Base-by-base conservation (phyloP, 1,140 invertebrate genomes). In the Drosophila carrolli region DNA sequence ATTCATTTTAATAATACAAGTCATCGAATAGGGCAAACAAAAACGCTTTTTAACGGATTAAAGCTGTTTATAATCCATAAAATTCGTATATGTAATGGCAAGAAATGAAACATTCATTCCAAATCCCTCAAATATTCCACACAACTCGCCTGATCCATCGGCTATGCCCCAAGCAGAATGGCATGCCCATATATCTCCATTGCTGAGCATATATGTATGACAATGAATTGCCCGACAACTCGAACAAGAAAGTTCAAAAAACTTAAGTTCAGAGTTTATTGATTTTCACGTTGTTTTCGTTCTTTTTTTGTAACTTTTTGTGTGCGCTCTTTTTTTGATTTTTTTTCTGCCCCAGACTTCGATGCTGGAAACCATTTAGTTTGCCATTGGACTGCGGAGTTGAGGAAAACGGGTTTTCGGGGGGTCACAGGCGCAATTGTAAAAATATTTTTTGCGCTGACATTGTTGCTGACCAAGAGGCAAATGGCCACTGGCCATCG, bases 241-340 rank as follows among this genome's bases (percentile, higher is more conserved):
- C 16, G 23, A 60, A 53, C 79, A 67, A 73, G 44, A 58, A 75
- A 82, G 75, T 82, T 82, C 59, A 82, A 82, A 74, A 78, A 82
- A 83, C 80, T 83, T 61, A 82, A 82, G 68, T 67, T 79, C 58
- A 66, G 44, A 58, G 60, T 60, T 75, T 83, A 83, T 83, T 62
- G 80, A 83, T 83, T 83, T 75, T 83, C 44, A 46, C 50, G 72
- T 27, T 55, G 54, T 43, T 61, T 77, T 70, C 32, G 8, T 43
- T 43, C 16, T 41, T 37, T 32, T 38, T 57, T 60, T 51, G 10
- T 14, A 61, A 23, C 60, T 71, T 71, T 37, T 29, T 37, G n/a
- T 37, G 32, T 19, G 9, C 23, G 9, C n/a, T 43, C 1, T 38
- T 41, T 35, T 16, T 9, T 29, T 55, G 32, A 10, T n/a, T 37